phyloP scores from a whole-genome alignment of 2,888 invertebrate genomes.

The Urechis unicinctus region DNA sequence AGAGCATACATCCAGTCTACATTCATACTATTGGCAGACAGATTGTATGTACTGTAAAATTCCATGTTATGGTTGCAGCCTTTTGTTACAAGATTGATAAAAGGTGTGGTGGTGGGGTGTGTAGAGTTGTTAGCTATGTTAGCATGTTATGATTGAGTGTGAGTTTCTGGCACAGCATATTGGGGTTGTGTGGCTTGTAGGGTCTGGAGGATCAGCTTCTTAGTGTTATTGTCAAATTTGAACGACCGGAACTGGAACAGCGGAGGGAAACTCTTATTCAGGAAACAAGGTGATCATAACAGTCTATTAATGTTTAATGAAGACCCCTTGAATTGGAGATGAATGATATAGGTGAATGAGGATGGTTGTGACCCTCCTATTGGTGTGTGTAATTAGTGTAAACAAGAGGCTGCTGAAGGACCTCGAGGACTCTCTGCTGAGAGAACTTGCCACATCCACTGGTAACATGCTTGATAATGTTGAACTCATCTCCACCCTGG shows the following conservation, averaged over 20 bases:
- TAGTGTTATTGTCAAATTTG: conserved; percentile 80
- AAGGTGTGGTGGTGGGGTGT: too few relatives aligned
- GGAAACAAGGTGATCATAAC: conserved; percentile 60
- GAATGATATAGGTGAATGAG: not conserved
- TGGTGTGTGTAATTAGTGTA: too few relatives aligned
- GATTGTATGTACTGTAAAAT: too few relatives aligned
- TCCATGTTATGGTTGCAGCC: too few relatives aligned
- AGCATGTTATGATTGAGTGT: too few relatives aligned
- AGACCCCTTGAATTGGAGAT: not conserved
- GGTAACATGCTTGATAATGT: conserved; percentile 91
- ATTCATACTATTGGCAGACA: not conserved
- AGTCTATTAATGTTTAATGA: not conserved
- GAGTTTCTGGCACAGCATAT: too few relatives aligned
- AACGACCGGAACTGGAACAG: conserved; percentile 80
- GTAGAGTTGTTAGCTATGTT: too few relatives aligned
- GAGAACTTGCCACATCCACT: conserved; percentile 76
- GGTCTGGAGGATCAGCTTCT: conserved; percentile 85
- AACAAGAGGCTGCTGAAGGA: conserved; percentile 78
- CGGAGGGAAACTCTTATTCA: conserved; percentile 74
- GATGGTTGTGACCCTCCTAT: not conserved
- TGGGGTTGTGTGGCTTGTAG: conserved; percentile 44
- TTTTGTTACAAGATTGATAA: too few relatives aligned
- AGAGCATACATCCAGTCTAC: not conserved
- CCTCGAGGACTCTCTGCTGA: conserved; percentile 75
- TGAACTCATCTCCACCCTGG: conserved; percentile 76